Base-by-base conservation (phyloP, 2,797 vertebrate genomes). In the Oreochromis mossambicus region DNA sequence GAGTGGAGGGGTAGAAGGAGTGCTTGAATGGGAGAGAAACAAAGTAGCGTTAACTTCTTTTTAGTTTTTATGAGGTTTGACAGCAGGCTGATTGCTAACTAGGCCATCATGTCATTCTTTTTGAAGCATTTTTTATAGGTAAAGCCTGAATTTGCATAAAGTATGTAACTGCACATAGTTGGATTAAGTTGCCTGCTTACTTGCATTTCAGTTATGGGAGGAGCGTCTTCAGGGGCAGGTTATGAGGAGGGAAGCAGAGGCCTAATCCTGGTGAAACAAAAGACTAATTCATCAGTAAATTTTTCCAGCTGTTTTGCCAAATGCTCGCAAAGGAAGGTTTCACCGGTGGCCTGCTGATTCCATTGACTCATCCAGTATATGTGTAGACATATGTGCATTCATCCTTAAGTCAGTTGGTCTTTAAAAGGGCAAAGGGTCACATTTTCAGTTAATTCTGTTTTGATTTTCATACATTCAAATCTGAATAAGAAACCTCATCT, bases 191-290 rank as follows among this genome's bases (percentile, higher is more conserved):
- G 26, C 43, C 12, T 48, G 61, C 80, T 79, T 75, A 12, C 24
- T 88, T 70, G 81, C 14, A 5, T 55, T 51, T 4, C 43, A 82
- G 11, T 77, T 79, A 24, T 32, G 10, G 76, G 43, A 48, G 46
- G 81, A 83, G 84, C 26, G 19, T 87, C 51, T 86, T 84, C 75
- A 21, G 61, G 11, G 10, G 87, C 58, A 66, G 81, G 81, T 87
- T 91, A 80, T 52, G 83, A 77, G 80, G 79, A 83, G 81, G 78
- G 85, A 85, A 93, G 86, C 82, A 70, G 73, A 87, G 83, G 77
- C 77, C 83, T 84, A 86, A 91, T 95, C 94, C 29, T 68, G 34
- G 66, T 94, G 94, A 94, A 95, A 94, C 95, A 96, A 96, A 97
- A 96, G 93, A 75, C 58, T 84, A 92, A 94, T 93, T 97, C 95